Evolutionary conservation across 2,113 vertebrate species (phyloP).

Genomic region (Axis porcinus): DNA sequence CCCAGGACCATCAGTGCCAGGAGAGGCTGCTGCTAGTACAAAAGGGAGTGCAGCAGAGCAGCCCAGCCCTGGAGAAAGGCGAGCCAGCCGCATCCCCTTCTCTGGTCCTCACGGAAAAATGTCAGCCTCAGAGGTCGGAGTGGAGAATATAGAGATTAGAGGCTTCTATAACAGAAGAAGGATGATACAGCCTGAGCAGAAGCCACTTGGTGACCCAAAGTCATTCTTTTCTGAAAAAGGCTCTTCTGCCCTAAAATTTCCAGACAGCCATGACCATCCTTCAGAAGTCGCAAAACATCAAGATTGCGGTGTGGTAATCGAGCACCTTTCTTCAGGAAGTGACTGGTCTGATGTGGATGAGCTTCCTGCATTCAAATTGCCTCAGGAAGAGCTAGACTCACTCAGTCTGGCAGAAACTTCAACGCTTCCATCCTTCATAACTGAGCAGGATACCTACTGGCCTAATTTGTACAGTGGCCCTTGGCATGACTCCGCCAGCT

Average conservation of each 20-base stretch:
- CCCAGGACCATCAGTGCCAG: background rate
- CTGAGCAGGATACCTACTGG: background rate
- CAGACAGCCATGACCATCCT: background rate
- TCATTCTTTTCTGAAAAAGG: conserved; percentile 17
- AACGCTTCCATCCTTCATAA: background rate
- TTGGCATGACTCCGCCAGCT: background rate
- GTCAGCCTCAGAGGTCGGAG: background rate
- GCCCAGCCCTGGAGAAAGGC: background rate
- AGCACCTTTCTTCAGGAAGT: conserved; percentile 47
- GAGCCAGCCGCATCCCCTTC: fast-evolving
- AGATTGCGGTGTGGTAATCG: conserved; percentile 55
- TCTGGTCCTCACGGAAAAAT: background rate
- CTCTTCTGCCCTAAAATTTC: background rate
- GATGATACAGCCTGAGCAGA: background rate
- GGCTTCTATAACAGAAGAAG: background rate
- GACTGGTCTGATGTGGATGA: conserved; percentile 65
- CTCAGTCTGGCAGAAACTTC: background rate
- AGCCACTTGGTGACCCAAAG: background rate
- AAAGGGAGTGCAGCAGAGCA: background rate
- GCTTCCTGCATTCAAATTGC: conserved; percentile 35
- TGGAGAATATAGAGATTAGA: background rate
- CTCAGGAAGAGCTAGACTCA: background rate
- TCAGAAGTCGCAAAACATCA: background rate
- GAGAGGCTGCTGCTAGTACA: background rate
- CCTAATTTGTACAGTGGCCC: background rate